These are phyloP conservation scores for Oscheius sp. DNA, from an alignment of 2,888 invertebrate genomes.

Conservation along the genomic window DNA sequence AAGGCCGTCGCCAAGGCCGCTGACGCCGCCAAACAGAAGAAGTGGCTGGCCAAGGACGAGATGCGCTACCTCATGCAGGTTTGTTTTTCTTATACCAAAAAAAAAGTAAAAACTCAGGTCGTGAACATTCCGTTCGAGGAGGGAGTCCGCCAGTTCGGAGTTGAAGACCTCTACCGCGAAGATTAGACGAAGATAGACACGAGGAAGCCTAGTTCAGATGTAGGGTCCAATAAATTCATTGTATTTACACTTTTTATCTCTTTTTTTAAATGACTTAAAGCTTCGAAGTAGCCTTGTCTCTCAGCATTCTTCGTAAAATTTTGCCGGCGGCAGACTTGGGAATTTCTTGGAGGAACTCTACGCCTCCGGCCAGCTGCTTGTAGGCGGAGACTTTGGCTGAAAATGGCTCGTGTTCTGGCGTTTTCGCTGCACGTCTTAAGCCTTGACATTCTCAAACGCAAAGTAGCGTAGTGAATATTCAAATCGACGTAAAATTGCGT, in stretches of 20 bases:
- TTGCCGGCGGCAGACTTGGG: slow-evolving; percentile 85
- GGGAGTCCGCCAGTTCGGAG: slow-evolving; percentile 71
- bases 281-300: slow-evolving; percentile 37
- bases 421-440: no score
- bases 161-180: slow-evolving; percentile 70
- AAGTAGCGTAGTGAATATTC: no score
- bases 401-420: slow-evolving; percentile 17
- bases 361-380: slow-evolving; percentile 82
- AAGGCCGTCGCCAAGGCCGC: slow-evolving; percentile 68
- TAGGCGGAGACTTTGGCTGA: slow-evolving; percentile 82
- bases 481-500: no score
- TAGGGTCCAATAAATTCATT: slow-evolving; percentile 26
- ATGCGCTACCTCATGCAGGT: slow-evolving; percentile 72
- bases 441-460: no score
- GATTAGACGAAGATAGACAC: slow-evolving; percentile 47
- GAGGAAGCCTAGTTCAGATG: background rate
- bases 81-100: background rate
- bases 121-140: slow-evolving; percentile 72
- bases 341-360: slow-evolving; percentile 81
- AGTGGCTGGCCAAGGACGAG: slow-evolving; percentile 72
- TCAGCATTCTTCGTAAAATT: slow-evolving; percentile 79
- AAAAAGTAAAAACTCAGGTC: slow-evolving; percentile 42
- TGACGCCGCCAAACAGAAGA: slow-evolving; percentile 69
- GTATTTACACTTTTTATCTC: slow-evolving; percentile 21
- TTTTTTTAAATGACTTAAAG: slow-evolving; percentile 19